Percentiles rank a stretch among this genome's conserved stretches.
Evolutionary conservation across 1,140 invertebrate genomes (phyloP).

Genomic region (Oscheius sp.): DNA sequence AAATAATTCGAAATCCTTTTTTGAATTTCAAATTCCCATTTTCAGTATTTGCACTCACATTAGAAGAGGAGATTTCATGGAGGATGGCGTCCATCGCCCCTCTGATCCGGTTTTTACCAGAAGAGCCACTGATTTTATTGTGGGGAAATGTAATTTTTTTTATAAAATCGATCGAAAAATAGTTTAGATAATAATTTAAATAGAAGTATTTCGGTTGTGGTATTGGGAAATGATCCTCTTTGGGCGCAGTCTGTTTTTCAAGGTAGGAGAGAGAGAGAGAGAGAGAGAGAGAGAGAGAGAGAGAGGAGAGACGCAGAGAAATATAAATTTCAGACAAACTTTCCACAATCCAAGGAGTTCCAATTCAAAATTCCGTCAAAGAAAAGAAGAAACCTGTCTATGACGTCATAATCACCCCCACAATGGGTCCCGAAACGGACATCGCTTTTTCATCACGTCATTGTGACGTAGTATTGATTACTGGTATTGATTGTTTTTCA

Average conservation of each 20-base stretch:
- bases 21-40: background rate
- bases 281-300: background rate
- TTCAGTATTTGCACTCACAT: slow-evolving; percentile 32
- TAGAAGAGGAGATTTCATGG: slow-evolving; percentile 21
- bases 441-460: slow-evolving; percentile 15
- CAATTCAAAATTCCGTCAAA: background rate
- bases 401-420: slow-evolving; percentile 14
- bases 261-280: background rate
- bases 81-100: slow-evolving; percentile 22
- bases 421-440: slow-evolving; percentile 17
- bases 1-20: background rate
- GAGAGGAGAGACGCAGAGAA: background rate
- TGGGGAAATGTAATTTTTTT: background rate
- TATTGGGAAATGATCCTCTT: slow-evolving; percentile 18
- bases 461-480: slow-evolving; percentile 29
- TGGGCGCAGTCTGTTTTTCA: slow-evolving; percentile 17
- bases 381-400: background rate
- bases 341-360: background rate
- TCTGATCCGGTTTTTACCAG: slow-evolving; percentile 25
- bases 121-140: slow-evolving; percentile 20
- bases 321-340: slow-evolving; percentile 4
- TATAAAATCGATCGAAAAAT: background rate
- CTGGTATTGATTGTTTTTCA: slow-evolving; percentile 14
- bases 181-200: slow-evolving; percentile 10
- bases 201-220: slow-evolving; percentile 2